phyloP scores from a whole-genome alignment of 2,888 invertebrate species.

The Pemphredon lugubris region DNA sequence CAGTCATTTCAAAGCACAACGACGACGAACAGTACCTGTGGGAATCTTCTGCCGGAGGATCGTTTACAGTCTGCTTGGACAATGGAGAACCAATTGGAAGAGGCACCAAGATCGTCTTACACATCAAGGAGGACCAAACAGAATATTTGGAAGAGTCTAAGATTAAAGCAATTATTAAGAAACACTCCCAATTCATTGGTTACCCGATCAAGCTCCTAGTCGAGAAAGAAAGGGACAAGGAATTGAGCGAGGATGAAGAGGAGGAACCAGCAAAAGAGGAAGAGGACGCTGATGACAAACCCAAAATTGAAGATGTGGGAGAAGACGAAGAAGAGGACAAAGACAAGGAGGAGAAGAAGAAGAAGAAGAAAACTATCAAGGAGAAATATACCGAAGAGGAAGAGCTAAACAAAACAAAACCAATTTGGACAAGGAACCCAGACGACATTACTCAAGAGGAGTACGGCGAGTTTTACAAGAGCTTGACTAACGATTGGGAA shows the following conservation, averaged over 20 bases:
- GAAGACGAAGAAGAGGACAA: constrained; percentile 89
- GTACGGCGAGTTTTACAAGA: constrained; percentile 99
- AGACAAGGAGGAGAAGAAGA: constrained; percentile 89
- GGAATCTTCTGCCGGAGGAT: constrained; percentile 99
- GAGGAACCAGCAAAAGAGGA: constrained; percentile 86
- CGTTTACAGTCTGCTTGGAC: constrained; percentile 94
- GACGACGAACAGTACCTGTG: constrained; percentile 99
- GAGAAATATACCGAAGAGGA: constrained; percentile 99
- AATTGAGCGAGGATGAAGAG: constrained; percentile 95
- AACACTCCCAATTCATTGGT: constrained; percentile 99
- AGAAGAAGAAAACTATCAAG: constrained; percentile 98
- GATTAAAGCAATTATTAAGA: constrained; percentile 98
- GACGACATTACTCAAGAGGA: constrained; percentile 98
- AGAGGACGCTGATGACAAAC: constrained; percentile 86
- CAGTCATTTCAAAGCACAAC: constrained; percentile 97
- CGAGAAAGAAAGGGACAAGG: constrained; percentile 98
- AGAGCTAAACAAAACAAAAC: constrained; percentile 98
- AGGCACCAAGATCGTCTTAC: constrained; percentile 96
- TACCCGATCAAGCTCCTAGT: constrained; percentile 98
- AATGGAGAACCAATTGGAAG: constrained; percentile 91
- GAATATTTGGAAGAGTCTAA: constrained; percentile 97
- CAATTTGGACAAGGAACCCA: constrained; percentile 98
- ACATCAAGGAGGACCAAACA: constrained; percentile 97
- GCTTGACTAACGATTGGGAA: constrained; percentile 98
- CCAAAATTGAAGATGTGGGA: constrained; percentile 88